A percentile compares a stretch with the other conserved stretches of the same genome.
phyloP scores from a whole-genome alignment of 2,113 vertebrate genomes.

The Xenopus laevis region DNA sequence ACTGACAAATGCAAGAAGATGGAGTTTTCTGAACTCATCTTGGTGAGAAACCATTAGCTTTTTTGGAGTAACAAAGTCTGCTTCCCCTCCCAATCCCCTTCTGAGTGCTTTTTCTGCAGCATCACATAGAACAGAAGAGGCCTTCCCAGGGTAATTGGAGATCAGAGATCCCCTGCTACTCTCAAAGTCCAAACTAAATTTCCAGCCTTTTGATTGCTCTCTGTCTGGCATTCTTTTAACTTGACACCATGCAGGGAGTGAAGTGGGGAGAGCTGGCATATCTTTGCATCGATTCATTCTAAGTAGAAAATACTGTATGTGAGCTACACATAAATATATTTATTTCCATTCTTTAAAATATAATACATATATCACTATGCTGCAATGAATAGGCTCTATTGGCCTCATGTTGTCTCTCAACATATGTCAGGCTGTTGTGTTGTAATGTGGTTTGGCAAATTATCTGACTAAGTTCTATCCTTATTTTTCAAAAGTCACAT shows the following conservation, averaged over 20 bases:
- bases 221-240: constrained; percentile 37
- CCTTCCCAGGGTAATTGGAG: constrained; percentile 38
- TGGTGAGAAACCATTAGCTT: constrained; percentile 34
- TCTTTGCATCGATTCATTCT: not conserved
- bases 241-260: constrained; percentile 22
- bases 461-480: no score
- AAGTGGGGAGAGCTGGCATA: constrained; percentile 10
- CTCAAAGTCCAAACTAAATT: constrained; percentile 29
- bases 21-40: constrained; percentile 19
- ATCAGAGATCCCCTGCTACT: constrained; percentile 36
- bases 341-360: no score
- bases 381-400: no score
- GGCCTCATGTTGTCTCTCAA: no score
- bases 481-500: no score
- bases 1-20: constrained; percentile 22
- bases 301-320: not conserved
- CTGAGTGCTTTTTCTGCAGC: not conserved
- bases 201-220: constrained; percentile 27
- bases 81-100: not conserved
- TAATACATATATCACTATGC: no score
- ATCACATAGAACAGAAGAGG: constrained; percentile 25
- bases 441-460: no score
- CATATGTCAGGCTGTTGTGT: no score
- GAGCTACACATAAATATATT: constrained; percentile 11
- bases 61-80: constrained; percentile 5